Base-by-base conservation (phyloP, 1,140 invertebrate genomes). In the Rhynchophorus ferrugineus region DNA sequence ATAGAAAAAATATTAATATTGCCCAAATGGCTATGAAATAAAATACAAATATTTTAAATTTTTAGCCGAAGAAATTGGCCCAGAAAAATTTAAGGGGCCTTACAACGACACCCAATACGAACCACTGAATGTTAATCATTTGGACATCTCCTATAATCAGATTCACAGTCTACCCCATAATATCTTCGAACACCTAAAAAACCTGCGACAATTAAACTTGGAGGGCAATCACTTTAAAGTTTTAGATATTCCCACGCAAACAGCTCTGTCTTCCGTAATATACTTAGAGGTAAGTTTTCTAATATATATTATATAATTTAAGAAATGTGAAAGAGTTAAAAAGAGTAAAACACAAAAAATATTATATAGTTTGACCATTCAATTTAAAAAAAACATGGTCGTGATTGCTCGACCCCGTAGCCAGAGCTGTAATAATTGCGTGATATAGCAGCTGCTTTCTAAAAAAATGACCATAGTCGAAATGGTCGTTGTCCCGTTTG, bases 101-200 rank as follows among this genome's bases (percentile, higher is more conserved):
- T 80, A 78, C 60, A 72, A 72, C 33, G 65, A 70, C 24, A 72
- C 71, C 1, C 68, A 69, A 5, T 85, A 84, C 64, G 75, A 78
- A 54, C 80, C 80, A 11, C 75, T 89, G 36, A 68, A 74, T 1
- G 59, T 90, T 44, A 74, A 72, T 56, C 71, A 78, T 8, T 67
- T 91, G 19, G 79, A 84, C 65, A 69, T 90, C 2, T 78, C 78
- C 11, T 64, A 78, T 56, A 89, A 90, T 65, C 58, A 72, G 49
- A 76, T 89, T 18, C 77, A 83, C 46, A 79, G 76, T 1, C 67
- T 89, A 35, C 73, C 82, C 64, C 71, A 75, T 39, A 78, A 82
- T 44, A 49, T 85, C 19, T 91, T 91, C 64, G 77, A 84, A 62
- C 81, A 87, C 62, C 76, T 84, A 20, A 73, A 75, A 0, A 74